These are phyloP conservation scores for Characodon lateralis DNA, from an alignment of 2,797 vertebrate genomes.

Conservation along the genomic window DNA sequence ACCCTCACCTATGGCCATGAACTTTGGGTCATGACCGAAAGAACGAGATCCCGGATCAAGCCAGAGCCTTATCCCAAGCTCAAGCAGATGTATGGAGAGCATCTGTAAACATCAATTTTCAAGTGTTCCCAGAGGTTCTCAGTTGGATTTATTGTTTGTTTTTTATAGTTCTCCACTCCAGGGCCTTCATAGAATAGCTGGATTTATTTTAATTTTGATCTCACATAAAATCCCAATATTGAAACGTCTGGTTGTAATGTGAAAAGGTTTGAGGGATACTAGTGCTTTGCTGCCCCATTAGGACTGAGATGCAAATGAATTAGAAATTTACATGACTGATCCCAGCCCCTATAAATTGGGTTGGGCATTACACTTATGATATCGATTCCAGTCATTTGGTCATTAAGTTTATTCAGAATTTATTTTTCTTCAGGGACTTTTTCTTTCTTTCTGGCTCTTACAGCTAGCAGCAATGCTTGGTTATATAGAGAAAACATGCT, in stretches of 20 bases:
- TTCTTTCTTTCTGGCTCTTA: slow-evolving; percentile 7
- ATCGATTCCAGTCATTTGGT: slow-evolving; percentile 6
- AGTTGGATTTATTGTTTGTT: background rate
- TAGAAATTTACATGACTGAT: background rate
- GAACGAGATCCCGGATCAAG: no score
- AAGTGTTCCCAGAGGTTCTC: background rate
- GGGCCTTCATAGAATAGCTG: background rate
- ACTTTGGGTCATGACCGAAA: no score
- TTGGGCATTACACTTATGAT: background rate
- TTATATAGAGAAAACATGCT: background rate
- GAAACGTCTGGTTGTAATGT: background rate
- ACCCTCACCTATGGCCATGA: no score
- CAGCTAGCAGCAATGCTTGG: slow-evolving; percentile 7
- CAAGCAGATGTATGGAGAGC: background rate
- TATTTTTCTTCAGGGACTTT: background rate
- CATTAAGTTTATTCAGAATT: background rate
- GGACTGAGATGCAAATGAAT: slow-evolving; percentile 7
- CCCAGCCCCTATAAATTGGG: background rate
- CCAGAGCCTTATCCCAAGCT: no score
- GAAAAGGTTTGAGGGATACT: background rate
- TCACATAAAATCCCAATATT: background rate
- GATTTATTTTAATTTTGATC: background rate
- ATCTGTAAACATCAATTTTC: background rate
- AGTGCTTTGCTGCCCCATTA: background rate
- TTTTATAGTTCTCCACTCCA: background rate